Base-by-base conservation (phyloP, 1,140 invertebrate species). In the Manduca sexta region DNA sequence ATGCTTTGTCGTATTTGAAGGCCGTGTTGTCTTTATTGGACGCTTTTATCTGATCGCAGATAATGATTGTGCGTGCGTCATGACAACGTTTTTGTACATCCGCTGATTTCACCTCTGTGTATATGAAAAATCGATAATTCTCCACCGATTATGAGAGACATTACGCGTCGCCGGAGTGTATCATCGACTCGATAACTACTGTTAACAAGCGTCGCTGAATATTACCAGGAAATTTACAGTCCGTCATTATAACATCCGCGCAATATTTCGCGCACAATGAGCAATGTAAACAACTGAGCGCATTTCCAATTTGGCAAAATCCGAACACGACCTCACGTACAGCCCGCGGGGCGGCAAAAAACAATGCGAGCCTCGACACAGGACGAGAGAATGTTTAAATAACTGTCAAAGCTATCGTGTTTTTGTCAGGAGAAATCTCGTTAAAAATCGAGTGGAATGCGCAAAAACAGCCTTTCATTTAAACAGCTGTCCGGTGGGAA, bases 401-500 rank as follows among this genome's bases (percentile, higher is more conserved):
- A 72, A 69, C 64, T 72, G 70, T 72, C 66, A 70, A 60, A 70
- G 64, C 41, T 62, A 59, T 73, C 58, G 45, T 60, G 50, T 56
- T 62, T 73, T 74, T 74, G 64, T 74, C 54, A 57, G 59, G 52
- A 42, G 45, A 64, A 69, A 68, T 70, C 62, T 73, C 66, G 64
- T 74, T 75, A 66, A 74, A 52, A 71, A 69, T 65, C 62, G 63
- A 71, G 50, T 51, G 56, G 62, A 77, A 72, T 66, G 56, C 59
- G 65, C 57, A 74, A 69, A 73, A 74, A 69, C 61, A 60, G 65
- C 55, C 69, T 66, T 74, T 75, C 60, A 56, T 73, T 74, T 65
- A 67, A 71, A 76, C 69, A 78, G 53, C 60, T 67, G 68, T 71
- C 68, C 50, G 49, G 42, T 52, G 49, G 60, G 64, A 58, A 55